Evolutionary conservation across 1,140 invertebrate genomes (phyloP), one percentile per base, ranked within the genome.

Genomic region (Holcopasites calliopsidis): DNA sequence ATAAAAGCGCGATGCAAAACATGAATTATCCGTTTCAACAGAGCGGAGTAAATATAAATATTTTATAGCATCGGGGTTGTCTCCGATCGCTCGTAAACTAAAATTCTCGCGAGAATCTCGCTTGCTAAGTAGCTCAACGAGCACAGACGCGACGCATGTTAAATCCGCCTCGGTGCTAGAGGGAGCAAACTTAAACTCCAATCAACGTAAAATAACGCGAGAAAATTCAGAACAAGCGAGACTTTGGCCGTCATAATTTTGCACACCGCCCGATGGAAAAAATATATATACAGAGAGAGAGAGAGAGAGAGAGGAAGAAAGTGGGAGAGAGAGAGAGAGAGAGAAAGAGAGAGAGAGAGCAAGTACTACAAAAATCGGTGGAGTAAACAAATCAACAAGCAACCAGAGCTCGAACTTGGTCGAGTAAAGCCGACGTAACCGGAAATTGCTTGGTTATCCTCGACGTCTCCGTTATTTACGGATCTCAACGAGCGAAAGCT

Each of bases 371-470:
- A 72, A 74, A 77, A 77, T 73, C 72, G n/a, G 49, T 60, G 74
- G 44, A 54, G 72, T 55, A 77, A 77, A 58, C 38, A 64, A 77
- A 79, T 76, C 35, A 31, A n/a, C 44, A 8, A 23, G 28, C 10
- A 23, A 49, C 68, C 61, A 31, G 71, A 54, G 69, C 64, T 62
- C 23, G 52, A 82, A 55, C 71, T 50, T 42, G 64, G 35, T 16
- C 50, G 54, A 72, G 72, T 50, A 38, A 54, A 31, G 13, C 54
- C 47, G 70, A 66, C 66, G 40, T 62, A 64, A 28, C 50, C 73
- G 73, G 71, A 83, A 84, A 84, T 84, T 84, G 81, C 73, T 73
- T 83, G 81, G 81, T 84, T 83, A 83, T 83, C 80, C 77, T 74
- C 77, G 77, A 79, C 81, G 71, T 77, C 60, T 58, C 28, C 60